Percentiles rank a stretch among this genome's conserved stretches.
These are phyloP conservation scores for Phyllostomus discolor DNA, from an alignment of 2,113 vertebrate genomes.

Conservation along the genomic window DNA sequence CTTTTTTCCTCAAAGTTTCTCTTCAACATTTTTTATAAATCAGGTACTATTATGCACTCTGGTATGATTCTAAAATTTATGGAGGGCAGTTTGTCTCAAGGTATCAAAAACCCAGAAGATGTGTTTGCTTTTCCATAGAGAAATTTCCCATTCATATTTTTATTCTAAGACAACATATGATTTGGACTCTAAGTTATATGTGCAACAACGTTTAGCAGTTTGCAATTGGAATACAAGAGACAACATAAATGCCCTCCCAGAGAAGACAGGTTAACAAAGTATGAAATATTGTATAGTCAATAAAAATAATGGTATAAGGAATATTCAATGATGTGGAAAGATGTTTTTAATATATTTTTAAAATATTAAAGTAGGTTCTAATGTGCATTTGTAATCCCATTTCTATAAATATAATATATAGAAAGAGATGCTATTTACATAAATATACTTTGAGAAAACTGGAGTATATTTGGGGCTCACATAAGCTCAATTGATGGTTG, in stretches of 20 bases:
- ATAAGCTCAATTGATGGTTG: background rate
- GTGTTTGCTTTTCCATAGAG: background rate
- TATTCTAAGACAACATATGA: background rate
- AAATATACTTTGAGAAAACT: background rate
- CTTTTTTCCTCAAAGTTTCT: background rate
- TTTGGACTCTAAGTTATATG: background rate
- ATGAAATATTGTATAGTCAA: background rate
- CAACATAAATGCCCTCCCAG: background rate
- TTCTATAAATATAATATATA: background rate
- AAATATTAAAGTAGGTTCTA: background rate
- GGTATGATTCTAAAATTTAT: background rate
- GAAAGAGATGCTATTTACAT: background rate
- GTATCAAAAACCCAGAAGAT: background rate
- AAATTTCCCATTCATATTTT: background rate
- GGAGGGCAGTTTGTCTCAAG: background rate
- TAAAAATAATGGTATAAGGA: background rate
- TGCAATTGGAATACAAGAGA: background rate
- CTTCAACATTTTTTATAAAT: background rate
- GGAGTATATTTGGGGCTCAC: too few relatives aligned
- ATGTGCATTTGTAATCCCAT: background rate
- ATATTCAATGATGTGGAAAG: background rate
- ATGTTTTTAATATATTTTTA: background rate
- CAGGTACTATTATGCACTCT: background rate
- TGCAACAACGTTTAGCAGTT: background rate
- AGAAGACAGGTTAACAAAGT: background rate